Base-by-base conservation (phyloP, 2,888 invertebrate species). In the Epirrhoe alternata region DNA sequence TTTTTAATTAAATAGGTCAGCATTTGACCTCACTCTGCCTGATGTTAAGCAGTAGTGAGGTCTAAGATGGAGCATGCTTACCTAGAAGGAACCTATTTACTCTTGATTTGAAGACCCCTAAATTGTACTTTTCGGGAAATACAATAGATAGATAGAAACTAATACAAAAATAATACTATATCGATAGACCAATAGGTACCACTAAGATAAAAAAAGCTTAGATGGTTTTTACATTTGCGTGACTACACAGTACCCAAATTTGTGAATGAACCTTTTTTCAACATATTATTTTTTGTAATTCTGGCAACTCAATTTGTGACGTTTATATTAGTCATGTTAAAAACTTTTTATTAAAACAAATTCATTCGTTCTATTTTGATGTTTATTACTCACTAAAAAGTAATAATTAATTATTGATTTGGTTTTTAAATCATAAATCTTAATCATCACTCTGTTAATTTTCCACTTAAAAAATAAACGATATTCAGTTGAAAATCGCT, bases 401-500 rank as follows among this genome's bases (percentile, higher is more conserved):
- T 57, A 49, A 33, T 16, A 33, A 12, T 0, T 0, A 38, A 50
- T 33, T 49, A 38, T 2, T 0, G 6, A n/a, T 24, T 35, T 7
- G 5, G 50, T 58, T n/a, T 35, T 7, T n/a, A n/a, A 17, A 14
- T 53, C 10, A 3, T 16, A n/a, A 7, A n/a, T 17, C n/a, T 2
- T 35, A 17, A 16, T 35, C n/a, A 2, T 45, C 14, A 12, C 7
- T 7, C 31, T 10, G 14, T 38, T 50, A 50, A 51, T 1, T 12
- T 53, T 31, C 5, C 14, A 54, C 14, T 42, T 12, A 14, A 51
- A 12, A 45, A 47, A n/a, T 73, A 77, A 74, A 74, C 74, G 77
- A 72, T 72, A 68, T 77, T 75, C 75, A 75, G 69, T 72, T 80
- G 81, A 81, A 80, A 77, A 79, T 78, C 83, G 78, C 77, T 82